These are phyloP conservation scores for Rattus rattus DNA, from an alignment of 2,113 vertebrate species.

Conservation along the genomic window DNA sequence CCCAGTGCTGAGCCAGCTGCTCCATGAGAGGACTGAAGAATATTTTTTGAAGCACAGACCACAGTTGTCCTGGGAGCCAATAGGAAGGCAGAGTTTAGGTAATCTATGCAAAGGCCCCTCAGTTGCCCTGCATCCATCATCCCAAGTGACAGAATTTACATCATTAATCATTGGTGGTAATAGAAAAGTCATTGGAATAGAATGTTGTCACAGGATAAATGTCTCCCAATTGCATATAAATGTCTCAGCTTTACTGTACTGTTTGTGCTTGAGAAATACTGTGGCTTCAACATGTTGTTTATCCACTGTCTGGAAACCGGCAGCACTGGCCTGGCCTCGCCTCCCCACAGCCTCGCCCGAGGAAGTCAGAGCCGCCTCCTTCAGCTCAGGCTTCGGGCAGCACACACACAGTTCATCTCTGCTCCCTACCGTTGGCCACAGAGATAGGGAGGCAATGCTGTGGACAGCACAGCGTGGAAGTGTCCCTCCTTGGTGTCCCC, in stretches of 20 bases:
- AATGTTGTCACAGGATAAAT: slow-evolving; percentile 79
- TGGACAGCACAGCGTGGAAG: neutral
- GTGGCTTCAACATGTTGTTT: slow-evolving; percentile 62
- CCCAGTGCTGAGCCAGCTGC: neutral
- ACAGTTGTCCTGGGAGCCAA: slow-evolving; percentile 44
- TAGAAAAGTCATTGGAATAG: slow-evolving; percentile 79
- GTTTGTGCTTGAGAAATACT: slow-evolving; percentile 70
- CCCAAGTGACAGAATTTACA: slow-evolving; percentile 78
- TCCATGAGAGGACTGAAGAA: neutral
- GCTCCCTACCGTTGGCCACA: neutral
- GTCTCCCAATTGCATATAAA: slow-evolving; percentile 80
- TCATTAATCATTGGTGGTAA: slow-evolving; percentile 81
- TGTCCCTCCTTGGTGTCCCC: rapidly evolving
- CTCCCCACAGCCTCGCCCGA: neutral
- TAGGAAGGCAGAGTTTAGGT: slow-evolving; percentile 36
- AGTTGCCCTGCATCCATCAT: slow-evolving; percentile 72
- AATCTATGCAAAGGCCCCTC: slow-evolving; percentile 70
- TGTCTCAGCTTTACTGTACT: slow-evolving; percentile 65
- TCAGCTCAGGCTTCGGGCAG: neutral
- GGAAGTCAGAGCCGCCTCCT: neutral
- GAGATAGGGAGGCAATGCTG: neutral
- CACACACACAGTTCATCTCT: rapidly evolving
- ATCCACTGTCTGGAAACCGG: slow-evolving; percentile 24
- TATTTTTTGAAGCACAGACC: slow-evolving; percentile 47
- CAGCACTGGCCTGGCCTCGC: neutral